Conservation (phyloP, 2,797 vertebrate species). For the Clarias fuscus region DNA sequence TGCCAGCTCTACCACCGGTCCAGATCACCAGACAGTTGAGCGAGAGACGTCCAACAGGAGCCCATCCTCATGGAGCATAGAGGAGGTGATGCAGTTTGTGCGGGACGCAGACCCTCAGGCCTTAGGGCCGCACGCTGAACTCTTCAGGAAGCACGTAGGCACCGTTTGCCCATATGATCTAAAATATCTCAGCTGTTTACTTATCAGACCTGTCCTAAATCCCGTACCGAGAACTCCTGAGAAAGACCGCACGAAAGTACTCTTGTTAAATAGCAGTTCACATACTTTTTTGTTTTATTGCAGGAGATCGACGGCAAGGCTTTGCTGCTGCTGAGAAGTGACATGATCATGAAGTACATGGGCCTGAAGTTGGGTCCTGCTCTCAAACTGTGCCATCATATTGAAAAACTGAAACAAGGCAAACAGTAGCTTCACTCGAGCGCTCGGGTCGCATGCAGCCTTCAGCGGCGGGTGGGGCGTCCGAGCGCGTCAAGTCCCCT, state of each 20-base stretch:
- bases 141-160: slow-evolving; percentile 93
- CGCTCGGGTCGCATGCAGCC: slow-evolving; percentile 18
- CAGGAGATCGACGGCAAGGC: slow-evolving; percentile 96
- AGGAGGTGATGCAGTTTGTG: slow-evolving; percentile 92
- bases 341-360: slow-evolving; percentile 97
- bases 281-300: slow-evolving; percentile 29
- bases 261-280: neutral
- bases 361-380: slow-evolving; percentile 93
- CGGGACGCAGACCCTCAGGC: slow-evolving; percentile 89
- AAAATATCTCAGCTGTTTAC: neutral
- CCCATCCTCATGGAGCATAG: slow-evolving; percentile 89
- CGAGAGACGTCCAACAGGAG: slow-evolving; percentile 72
- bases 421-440: slow-evolving; percentile 73
- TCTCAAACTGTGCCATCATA: slow-evolving; percentile 91
- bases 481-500: neutral
- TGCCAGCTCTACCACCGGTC: slow-evolving; percentile 89
- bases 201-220: neutral
- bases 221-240: neutral
- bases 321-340: slow-evolving; percentile 88
- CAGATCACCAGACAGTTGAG: slow-evolving; percentile 81
- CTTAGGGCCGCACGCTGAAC: slow-evolving; percentile 86
- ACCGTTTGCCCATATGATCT: neutral
- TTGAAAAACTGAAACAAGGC: slow-evolving; percentile 88
- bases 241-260: neutral
- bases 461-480: neutral